Percentiles rank a stretch among this genome's conserved stretches.
Conservation (phyloP, 2,888 invertebrate genomes). For the Eupithecia subfuscata region DNA sequence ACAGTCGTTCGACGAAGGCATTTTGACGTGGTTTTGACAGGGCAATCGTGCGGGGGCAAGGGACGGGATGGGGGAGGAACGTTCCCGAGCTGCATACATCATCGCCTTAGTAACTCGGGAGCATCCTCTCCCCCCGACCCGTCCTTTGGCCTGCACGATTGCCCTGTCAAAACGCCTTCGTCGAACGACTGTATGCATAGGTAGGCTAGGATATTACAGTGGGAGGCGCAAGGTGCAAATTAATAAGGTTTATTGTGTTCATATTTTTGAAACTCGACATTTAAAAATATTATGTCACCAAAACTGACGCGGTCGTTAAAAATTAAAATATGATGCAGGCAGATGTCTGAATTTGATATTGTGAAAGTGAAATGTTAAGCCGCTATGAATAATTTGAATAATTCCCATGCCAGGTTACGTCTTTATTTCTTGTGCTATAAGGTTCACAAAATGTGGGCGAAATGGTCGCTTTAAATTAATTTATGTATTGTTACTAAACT, state of each 20-base stretch:
- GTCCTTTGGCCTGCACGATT: too few relatives aligned
- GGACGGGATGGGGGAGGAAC: too few relatives aligned
- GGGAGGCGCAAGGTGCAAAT: neutral
- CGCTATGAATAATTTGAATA: slow-evolving; percentile 27
- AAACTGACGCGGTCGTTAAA: neutral
- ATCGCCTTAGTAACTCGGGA: too few relatives aligned
- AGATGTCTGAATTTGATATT: slow-evolving; percentile 23
- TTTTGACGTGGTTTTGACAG: too few relatives aligned
- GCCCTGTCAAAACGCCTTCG: too few relatives aligned
- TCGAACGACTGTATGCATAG: too few relatives aligned
- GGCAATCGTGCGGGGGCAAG: too few relatives aligned
- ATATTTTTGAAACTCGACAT: neutral
- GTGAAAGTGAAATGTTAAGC: slow-evolving; percentile 33
- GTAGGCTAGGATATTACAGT: too few relatives aligned
- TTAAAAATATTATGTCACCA: neutral
- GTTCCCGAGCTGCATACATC: too few relatives aligned
- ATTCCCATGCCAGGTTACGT: slow-evolving; percentile 13
- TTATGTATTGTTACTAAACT: slow-evolving; percentile 19
- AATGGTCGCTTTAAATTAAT: slow-evolving; percentile 18
- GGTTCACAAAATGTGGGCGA: slow-evolving; percentile 12
- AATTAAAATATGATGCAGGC: slow-evolving; percentile 5
- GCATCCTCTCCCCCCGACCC: too few relatives aligned
- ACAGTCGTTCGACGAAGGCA: neutral
- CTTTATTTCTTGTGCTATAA: slow-evolving; percentile 10
- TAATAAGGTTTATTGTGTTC: neutral